These are phyloP conservation scores for Parus major DNA, from an alignment of 2,113 vertebrate genomes.

Conservation along the genomic window DNA sequence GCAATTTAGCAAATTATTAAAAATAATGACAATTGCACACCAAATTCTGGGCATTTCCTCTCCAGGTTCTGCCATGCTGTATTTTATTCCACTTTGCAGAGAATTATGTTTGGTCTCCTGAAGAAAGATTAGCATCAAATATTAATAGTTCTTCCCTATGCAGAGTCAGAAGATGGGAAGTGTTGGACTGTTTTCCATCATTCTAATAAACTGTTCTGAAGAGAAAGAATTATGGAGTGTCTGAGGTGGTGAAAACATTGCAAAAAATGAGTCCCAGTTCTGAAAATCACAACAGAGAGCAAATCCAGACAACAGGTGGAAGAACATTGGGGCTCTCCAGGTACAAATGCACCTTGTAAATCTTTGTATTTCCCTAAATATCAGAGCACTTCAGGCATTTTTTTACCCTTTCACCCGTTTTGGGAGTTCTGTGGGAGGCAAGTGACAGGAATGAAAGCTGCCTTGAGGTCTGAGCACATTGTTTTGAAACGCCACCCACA, in stretches of 20 bases:
- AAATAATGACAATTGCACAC: neutral
- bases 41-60: neutral
- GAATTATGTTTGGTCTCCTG: neutral
- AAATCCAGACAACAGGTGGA: neutral
- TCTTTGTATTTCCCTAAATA: neutral
- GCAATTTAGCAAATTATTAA: neutral
- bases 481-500: neutral
- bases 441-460: neutral
- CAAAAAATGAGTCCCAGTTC: neutral
- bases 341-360: neutral
- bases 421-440: neutral
- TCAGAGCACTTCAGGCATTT: neutral
- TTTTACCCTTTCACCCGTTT: neutral
- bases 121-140: constrained; percentile 21
- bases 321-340: neutral
- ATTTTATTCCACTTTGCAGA: neutral
- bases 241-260: neutral
- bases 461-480: neutral
- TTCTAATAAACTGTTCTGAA: neutral
- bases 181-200: constrained; percentile 22
- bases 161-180: neutral
- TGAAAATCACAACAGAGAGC: neutral
- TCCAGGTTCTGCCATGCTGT: neutral
- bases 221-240: neutral
- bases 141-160: constrained; percentile 9